Evolutionary conservation across 2,888 invertebrate genomes (phyloP).

Genomic region (Allolobophora icterica): DNA sequence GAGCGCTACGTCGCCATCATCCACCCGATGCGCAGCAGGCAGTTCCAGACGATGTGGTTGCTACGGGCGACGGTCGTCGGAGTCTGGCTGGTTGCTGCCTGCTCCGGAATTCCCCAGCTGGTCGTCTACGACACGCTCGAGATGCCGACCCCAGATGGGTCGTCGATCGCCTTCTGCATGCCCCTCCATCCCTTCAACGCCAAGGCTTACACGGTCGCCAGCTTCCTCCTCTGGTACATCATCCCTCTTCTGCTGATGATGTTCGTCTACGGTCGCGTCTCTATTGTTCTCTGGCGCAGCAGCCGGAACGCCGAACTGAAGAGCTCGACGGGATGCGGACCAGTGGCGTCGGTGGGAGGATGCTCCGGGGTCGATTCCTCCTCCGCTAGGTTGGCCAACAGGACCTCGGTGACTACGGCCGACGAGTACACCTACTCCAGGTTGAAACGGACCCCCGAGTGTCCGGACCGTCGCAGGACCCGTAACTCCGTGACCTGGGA

Average conservation of each 20-base stretch:
- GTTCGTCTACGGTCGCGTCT: conserved; percentile 82
- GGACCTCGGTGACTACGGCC: not conserved
- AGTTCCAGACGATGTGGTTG: conserved; percentile 68
- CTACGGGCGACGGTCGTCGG: conserved; percentile 80
- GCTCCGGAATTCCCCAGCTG: conserved; percentile 67
- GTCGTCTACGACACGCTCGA: conserved; percentile 69
- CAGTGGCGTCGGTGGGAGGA: not conserved
- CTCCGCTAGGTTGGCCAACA: not conserved
- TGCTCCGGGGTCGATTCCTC: not conserved
- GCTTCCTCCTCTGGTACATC: conserved; percentile 44
- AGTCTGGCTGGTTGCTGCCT: conserved; percentile 81
- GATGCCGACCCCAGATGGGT: not conserved
- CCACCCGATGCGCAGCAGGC: conserved; percentile 84
- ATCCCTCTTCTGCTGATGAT: conserved; percentile 80
- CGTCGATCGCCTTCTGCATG: conserved; percentile 28
- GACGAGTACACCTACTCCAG: not conserved
- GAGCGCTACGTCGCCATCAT: conserved; percentile 61
- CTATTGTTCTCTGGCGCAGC: conserved; percentile 77
- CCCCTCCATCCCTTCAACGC: not conserved
- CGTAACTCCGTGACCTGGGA: not conserved
- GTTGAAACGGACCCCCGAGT: not conserved
- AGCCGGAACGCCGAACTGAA: not conserved
- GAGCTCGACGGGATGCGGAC: not conserved
- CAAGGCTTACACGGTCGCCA: conserved; percentile 37
- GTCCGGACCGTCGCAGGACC: not conserved